Evolutionary conservation across 2,797 vertebrate species (phyloP).

Genomic region (Menidia menidia): DNA sequence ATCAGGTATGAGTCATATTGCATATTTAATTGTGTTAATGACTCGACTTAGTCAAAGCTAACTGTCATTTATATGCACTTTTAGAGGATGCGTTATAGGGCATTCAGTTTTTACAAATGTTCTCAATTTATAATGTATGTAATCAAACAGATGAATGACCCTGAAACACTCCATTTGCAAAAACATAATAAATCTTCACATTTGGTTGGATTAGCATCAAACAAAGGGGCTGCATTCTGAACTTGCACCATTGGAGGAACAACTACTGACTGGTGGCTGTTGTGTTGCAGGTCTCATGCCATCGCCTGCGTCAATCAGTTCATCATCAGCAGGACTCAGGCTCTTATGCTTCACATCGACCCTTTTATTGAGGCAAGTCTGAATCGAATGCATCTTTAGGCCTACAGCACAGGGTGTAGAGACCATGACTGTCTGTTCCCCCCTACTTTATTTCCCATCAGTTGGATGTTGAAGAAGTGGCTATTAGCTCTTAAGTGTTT

Average conservation of each 20-base stretch:
- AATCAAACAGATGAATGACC: no score
- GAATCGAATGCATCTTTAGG: not conserved
- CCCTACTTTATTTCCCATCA: not conserved
- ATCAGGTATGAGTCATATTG: conserved; percentile 84
- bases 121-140: not conserved
- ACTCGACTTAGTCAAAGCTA: not conserved
- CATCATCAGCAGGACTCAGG: conserved; percentile 97
- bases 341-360: conserved; percentile 97
- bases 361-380: conserved; percentile 93
- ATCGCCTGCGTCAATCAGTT: conserved; percentile 98
- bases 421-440: not conserved
- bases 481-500: not conserved
- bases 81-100: not conserved
- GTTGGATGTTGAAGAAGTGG: not conserved
- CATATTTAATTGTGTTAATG: not conserved
- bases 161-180: not conserved
- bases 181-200: conserved; percentile 12
- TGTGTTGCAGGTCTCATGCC: conserved; percentile 91
- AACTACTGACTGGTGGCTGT: conserved; percentile 30
- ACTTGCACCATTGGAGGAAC: conserved; percentile 39
- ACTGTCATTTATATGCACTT: not conserved
- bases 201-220: not conserved
- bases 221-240: conserved; percentile 54
- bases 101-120: not conserved
- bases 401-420: not conserved